Conservation (phyloP, 2,888 invertebrate species). For the Luperina testacea region DNA sequence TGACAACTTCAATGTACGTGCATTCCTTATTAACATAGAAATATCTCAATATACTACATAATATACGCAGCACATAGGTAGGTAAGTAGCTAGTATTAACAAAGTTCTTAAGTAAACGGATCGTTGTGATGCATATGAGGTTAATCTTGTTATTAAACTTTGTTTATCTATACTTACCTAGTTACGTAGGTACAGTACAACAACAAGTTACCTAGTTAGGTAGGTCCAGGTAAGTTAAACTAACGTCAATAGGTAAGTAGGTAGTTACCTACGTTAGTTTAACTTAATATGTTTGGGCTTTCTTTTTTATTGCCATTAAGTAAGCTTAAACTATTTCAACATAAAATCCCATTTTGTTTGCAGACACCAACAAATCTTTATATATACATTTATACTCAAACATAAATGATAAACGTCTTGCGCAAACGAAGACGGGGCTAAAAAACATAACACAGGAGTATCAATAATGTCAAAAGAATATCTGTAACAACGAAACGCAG, state of each 20-base stretch:
- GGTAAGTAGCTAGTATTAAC: slow-evolving; percentile 17
- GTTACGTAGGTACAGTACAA: no score
- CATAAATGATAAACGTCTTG: neutral
- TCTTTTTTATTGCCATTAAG: neutral
- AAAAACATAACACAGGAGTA: slow-evolving; percentile 23
- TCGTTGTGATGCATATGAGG: slow-evolving; percentile 41
- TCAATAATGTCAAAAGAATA: slow-evolving; percentile 43
- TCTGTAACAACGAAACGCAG: slow-evolving; percentile 44
- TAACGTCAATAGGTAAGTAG: neutral
- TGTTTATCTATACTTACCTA: neutral
- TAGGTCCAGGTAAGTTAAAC: no score
- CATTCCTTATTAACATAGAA: slow-evolving; percentile 41
- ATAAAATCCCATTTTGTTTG: neutral
- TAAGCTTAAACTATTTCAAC: neutral
- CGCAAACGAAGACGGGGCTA: slow-evolving; percentile 4
- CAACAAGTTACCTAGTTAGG: no score
- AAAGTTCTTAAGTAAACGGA: slow-evolving; percentile 48
- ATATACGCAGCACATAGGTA: slow-evolving; percentile 5
- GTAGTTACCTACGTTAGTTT: no score
- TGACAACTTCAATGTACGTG: slow-evolving; percentile 37
- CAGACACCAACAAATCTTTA: slow-evolving; percentile 14
- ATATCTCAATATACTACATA: slow-evolving; percentile 16
- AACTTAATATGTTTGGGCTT: neutral
- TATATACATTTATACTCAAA: neutral
- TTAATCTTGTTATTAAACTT: slow-evolving; percentile 56